phyloP scores from a whole-genome alignment of 2,113 vertebrate species.

The Carassius auratus region DNA sequence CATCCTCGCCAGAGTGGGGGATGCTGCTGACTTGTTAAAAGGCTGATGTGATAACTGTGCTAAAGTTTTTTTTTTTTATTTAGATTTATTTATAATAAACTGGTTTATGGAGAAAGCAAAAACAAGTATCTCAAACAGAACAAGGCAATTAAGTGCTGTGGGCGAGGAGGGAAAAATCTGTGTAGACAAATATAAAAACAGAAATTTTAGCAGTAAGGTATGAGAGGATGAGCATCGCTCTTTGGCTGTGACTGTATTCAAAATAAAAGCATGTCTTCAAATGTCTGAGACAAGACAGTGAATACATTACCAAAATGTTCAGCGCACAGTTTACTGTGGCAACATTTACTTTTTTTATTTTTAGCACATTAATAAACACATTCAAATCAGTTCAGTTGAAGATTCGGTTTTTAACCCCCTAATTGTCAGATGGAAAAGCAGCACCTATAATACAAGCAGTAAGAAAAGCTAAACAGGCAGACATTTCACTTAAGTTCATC shows the following conservation, averaged over 20 bases:
- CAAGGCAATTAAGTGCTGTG: slow-evolving; percentile 16
- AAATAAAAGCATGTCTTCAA: neutral
- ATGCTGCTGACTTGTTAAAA: slow-evolving; percentile 41
- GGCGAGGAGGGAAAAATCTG: neutral
- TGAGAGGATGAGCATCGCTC: neutral
- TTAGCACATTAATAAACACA: slow-evolving; percentile 37
- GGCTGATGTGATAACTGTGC: slow-evolving; percentile 6
- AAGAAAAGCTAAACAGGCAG: neutral
- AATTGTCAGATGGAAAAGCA: neutral
- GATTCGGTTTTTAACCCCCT: neutral
- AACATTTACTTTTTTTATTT: neutral
- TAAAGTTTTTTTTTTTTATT: neutral
- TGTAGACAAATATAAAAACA: neutral
- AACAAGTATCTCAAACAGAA: slow-evolving; percentile 23
- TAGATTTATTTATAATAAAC: neutral
- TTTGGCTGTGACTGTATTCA: neutral
- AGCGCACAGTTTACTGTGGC: slow-evolving; percentile 25
- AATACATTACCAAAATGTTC: neutral
- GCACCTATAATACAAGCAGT: neutral
- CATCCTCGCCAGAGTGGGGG: slow-evolving; percentile 28
- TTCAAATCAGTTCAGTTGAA: neutral
- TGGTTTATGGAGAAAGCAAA: slow-evolving; percentile 15
- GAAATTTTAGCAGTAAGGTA: neutral
- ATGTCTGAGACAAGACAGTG: neutral
- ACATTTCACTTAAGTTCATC: neutral